phyloP scores from a whole-genome alignment of 2,797 vertebrate species.

The Limnodromus scolopaceus region DNA sequence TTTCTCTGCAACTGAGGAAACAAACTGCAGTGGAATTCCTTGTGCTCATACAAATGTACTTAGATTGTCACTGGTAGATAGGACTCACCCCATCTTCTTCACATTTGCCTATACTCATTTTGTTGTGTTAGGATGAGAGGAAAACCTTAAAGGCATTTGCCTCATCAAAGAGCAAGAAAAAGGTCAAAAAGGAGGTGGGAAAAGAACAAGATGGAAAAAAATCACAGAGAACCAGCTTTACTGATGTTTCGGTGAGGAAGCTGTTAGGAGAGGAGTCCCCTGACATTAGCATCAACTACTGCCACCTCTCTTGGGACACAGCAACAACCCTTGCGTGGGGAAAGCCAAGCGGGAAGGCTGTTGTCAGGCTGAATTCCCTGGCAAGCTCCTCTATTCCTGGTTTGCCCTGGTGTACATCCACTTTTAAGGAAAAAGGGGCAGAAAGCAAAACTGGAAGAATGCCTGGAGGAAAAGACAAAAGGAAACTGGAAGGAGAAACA shows the following conservation, averaged over 20 bases:
- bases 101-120: not conserved
- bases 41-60: not conserved
- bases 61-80: not conserved
- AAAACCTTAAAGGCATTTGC: not conserved
- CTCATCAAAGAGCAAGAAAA: not conserved
- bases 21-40: not conserved
- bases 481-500: not conserved
- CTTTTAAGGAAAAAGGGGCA: not conserved
- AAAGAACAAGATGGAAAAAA: not conserved
- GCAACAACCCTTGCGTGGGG: rapidly evolving
- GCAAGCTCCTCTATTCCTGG: not conserved
- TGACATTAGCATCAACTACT: not conserved
- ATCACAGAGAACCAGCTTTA: not conserved
- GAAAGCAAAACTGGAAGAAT: not conserved
- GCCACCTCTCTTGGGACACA: not conserved
- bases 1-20: not conserved
- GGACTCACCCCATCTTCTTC: not conserved
- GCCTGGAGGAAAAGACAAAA: not conserved
- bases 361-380: not conserved
- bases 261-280: not conserved
- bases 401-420: not conserved
- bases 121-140: not conserved
- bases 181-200: not conserved
- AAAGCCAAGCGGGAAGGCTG: not conserved
- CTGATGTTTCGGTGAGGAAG: not conserved